A percentile compares a stretch with the other conserved stretches of the same genome.
These are phyloP conservation scores for Myotis pilosus DNA, from an alignment of 2,797 vertebrate species.

Conservation along the genomic window DNA sequence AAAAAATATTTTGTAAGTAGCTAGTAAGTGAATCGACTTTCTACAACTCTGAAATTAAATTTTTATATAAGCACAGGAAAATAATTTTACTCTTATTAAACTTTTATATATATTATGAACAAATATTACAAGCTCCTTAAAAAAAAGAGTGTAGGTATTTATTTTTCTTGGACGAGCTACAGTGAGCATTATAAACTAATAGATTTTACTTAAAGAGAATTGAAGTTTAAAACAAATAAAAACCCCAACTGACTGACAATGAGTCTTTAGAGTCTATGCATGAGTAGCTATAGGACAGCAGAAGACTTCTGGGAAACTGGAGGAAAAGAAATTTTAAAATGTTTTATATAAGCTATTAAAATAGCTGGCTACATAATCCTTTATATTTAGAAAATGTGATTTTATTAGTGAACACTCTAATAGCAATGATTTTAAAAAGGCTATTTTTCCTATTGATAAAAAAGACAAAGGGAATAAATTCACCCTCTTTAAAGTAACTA, in stretches of 20 bases:
- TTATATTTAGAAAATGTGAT: slow-evolving; percentile 56
- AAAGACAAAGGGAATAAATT: background rate
- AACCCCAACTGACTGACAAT: slow-evolving; percentile 5
- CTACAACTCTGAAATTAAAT: background rate
- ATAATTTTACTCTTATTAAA: slow-evolving; percentile 30
- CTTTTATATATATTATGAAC: background rate
- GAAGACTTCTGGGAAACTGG: slow-evolving; percentile 17
- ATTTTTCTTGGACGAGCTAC: slow-evolving; percentile 54
- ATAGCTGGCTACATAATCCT: slow-evolving; percentile 22
- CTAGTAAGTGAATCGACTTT: background rate
- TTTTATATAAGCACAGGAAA: slow-evolving; percentile 19
- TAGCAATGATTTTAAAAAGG: slow-evolving; percentile 34
- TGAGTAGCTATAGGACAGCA: background rate
- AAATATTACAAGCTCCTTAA: background rate
- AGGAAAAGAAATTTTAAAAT: slow-evolving; percentile 53
- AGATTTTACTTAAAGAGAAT: slow-evolving; percentile 48
- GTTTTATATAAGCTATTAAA: slow-evolving; percentile 58
- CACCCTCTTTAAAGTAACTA: background rate
- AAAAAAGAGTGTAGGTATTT: background rate
- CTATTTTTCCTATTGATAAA: background rate
- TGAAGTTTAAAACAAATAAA: slow-evolving; percentile 43
- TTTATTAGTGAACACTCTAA: slow-evolving; percentile 57
- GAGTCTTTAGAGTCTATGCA: background rate
- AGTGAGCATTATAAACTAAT: slow-evolving; percentile 53
- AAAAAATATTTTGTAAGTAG: background rate